Evolutionary conservation across 2,113 vertebrate genomes (phyloP).

Genomic region (Mustelus asterias): DNA sequence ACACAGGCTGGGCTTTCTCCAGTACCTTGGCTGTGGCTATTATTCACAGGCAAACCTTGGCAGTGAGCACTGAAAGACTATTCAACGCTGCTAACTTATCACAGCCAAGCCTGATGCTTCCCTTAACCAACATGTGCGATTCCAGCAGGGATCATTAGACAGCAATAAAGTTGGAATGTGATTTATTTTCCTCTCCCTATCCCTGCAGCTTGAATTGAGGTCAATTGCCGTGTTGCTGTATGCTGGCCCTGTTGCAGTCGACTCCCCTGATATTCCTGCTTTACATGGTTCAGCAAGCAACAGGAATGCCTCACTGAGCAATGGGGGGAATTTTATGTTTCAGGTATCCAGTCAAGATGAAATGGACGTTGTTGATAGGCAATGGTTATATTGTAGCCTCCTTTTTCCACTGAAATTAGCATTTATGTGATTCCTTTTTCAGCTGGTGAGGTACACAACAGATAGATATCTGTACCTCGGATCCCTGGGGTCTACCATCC

Average conservation of each 20-base stretch:
- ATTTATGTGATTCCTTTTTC: not conserved
- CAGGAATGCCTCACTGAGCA: not conserved
- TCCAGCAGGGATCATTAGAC: not conserved
- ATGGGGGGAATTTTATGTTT: not conserved
- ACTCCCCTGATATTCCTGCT: not conserved
- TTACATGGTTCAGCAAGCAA: not conserved
- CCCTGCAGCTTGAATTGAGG: not conserved
- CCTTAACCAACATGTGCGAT: not conserved
- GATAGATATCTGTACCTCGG: conserved; percentile 86
- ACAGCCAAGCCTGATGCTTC: not conserved
- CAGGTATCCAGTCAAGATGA: not conserved
- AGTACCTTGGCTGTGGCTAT: not conserved
- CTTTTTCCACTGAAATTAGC: not conserved
- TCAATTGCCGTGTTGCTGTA: not conserved
- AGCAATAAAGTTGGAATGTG: not conserved
- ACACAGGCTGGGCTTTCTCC: not conserved
- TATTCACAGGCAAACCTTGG: not conserved
- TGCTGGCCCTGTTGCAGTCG: not conserved
- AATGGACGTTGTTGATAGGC: not conserved
- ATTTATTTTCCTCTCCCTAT: not conserved
- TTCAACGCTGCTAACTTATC: not conserved
- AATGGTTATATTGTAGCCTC: not conserved
- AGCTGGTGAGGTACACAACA: conserved; percentile 87
- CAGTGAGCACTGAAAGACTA: not conserved
- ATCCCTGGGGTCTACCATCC: conserved; percentile 78